Evolutionary conservation across 2,888 invertebrate genomes (phyloP), one percentile per base, ranked within the genome.

Genomic region (Atrina japonica): DNA sequence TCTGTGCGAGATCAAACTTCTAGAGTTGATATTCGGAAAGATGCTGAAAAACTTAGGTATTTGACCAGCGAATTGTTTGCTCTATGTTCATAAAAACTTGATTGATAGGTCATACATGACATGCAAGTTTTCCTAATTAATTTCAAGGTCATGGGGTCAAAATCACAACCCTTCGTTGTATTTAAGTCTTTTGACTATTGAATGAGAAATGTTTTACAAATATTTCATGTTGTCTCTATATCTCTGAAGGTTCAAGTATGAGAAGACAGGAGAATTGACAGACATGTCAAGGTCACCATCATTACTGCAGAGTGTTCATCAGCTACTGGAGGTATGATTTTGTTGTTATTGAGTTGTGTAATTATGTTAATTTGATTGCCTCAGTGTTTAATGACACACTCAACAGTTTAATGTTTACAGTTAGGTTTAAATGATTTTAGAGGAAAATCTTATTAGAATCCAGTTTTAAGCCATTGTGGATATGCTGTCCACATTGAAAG

Each of bases 11-110:
- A 85, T 21, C 76, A 81, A 73, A 86, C 87, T 3, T 60, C 70
- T 2, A 77, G 69, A 18, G 79, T 88, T 40, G 82, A 85, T 70
- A 84, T 87, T 43, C 70, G 76, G n/a, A 75, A 78, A 55, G 88
- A 88, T 78, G 86, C 85, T 7, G 81, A 86, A 59, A 83, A 78
- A 56, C 77, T 88, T 23, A 83, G 84, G 87, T 88, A 70, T 7
- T 35, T 11, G 35, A 11, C 11, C 35, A 35, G 35, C 5, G 5
- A 35, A 35, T 35, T 35, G 5, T 35, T 7, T 7, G 5, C 35
- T 11, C 35, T 35, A 7, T 11, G 35, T 11, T 11, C 35, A 35
- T 35, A 11, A 35, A n/a, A n/a, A n/a, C n/a, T n/a, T n/a, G n/a
- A n/a, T n/a, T n/a, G n/a, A n/a, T n/a, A n/a, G n/a, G n/a, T n/a